A percentile compares a stretch with the other conserved stretches of the same genome.
Evolutionary conservation across 1,140 invertebrate genomes (phyloP).

Genomic region (Tetragonula clypearis): DNA sequence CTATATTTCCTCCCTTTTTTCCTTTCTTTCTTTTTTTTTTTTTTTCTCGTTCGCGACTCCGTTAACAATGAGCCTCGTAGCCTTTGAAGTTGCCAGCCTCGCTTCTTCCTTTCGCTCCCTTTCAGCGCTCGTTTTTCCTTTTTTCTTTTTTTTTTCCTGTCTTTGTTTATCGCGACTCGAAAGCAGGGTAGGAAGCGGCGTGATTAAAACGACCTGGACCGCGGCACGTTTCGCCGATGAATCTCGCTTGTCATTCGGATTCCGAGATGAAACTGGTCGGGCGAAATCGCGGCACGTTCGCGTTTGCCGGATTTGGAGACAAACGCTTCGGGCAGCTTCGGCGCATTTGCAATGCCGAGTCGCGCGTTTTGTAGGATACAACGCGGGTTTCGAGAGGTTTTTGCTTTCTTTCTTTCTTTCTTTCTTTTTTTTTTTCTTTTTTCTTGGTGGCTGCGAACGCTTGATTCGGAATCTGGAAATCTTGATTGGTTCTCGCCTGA

Average conservation of each 20-base stretch:
- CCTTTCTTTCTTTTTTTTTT: not conserved
- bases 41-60: not conserved
- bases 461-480: no score
- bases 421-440: no score
- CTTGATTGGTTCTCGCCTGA: no score
- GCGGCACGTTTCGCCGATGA: not conserved
- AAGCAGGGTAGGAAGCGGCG: not conserved
- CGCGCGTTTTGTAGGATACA: not conserved
- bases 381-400: no score
- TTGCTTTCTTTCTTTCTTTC: not conserved
- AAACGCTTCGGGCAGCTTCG: no score
- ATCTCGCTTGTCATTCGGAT: not conserved
- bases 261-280: not conserved
- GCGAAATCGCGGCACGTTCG: not conserved
- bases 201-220: not conserved
- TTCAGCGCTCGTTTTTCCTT: no score
- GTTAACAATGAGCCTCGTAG: slow-evolving; percentile 3
- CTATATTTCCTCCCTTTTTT: not conserved
- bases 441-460: no score
- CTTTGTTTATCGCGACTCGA: not conserved
- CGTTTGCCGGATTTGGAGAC: not conserved
- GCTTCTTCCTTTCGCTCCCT: not conserved
- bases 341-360: not conserved
- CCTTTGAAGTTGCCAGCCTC: not conserved
- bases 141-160: not conserved